Evolutionary conservation across 2,888 invertebrate genomes (phyloP), one percentile per base, ranked within the genome.

Genomic region (Parasteatoda lunata): DNA sequence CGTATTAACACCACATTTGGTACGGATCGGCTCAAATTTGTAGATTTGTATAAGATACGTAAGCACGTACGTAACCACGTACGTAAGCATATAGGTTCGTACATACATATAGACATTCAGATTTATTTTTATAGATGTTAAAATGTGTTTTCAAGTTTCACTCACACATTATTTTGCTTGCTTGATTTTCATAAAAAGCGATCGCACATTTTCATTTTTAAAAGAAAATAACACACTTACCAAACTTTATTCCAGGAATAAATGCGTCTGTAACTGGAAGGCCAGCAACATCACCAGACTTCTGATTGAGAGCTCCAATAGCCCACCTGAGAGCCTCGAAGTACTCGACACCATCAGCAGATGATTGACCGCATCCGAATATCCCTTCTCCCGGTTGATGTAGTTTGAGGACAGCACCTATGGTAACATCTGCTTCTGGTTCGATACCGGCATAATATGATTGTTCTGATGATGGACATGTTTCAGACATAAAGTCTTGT

Each of bases 221-320:
- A 30, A 30, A 30, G 30, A 47, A 0, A 49, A 47, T 75, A 9
- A 13, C 6, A 2, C 6, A 77, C 90, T 89, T 89, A 92, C 92
- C 92, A 52, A 92, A 77, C 84, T 90, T 90, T 59, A 92, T 90
- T 6, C 91, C 92, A 64, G 92, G 91, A 52, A 92, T 90, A 82
- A 91, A 92, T 47, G 90, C 90, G 78, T 91, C 91, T 5, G 71
- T 90, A 0, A 92, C 81, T 9, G 75, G 76, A 68, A 90, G 89
- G 76, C 91, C 90, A 49, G 90, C 90, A 5, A 91, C 75, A 0
- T 77, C 79, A 30, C 91, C 91, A 72, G 89, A 86, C 65, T 91
- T 90, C 88, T 91, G 91, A 89, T 92, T 91, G 5, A 92, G 79
- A 69, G 91, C 88, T 48, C 90, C 90, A 7, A 91, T 82, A 6